Evolutionary conservation across 1,140 invertebrate genomes (phyloP), one percentile per base, ranked within the genome.

Genomic region (Zaprionus ghesquierei): DNA sequence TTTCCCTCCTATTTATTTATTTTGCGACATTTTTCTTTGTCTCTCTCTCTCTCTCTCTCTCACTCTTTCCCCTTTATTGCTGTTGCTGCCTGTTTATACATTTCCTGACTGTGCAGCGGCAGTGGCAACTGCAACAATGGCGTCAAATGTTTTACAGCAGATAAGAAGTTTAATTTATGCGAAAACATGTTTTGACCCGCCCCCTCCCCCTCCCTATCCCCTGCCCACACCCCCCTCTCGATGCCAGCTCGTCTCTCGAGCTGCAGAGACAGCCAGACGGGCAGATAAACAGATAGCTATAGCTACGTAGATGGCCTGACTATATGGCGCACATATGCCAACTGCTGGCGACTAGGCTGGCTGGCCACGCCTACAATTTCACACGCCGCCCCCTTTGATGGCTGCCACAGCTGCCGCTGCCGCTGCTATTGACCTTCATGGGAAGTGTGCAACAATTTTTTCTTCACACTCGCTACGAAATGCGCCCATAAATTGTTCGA

Each of bases 151-250:
- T 90, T 82, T 82, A 90, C 76, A 77, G 76, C 87, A 81, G 86
- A 90, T 90, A 90, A 90, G 86, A 90, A 90, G 81, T 90, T 90
- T 87, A 90, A 90, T 90, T 90, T 90, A 90, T 90, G 86, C 86
- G 87, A 90, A 90, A 90, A 82, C 87, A 90, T 90, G 86, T 90
- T 90, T 87, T 84, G 78, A 76, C 79, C 75, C 59, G 50, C 50
- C 64, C 10, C 31, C 13, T 23, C 59, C 59, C 46, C 35, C 31
- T 13, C 8, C 33, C 12, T 9, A 25, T 2, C 29, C 29, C n/a
- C n/a, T 8, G 1, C 20, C 12, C 29, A 23, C 15, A 20, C 10
- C 2, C 15, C 35, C n/a, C 27, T 20, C 33, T 35, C 13, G 13
- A n/a, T 25, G 20, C 4, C 22, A 29, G 33, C 29, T 35, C 33